A percentile compares a stretch with the other conserved stretches of the same genome.
Evolutionary conservation across 2,888 invertebrate species (phyloP).

Genomic region (Acanthopleura granulata): DNA sequence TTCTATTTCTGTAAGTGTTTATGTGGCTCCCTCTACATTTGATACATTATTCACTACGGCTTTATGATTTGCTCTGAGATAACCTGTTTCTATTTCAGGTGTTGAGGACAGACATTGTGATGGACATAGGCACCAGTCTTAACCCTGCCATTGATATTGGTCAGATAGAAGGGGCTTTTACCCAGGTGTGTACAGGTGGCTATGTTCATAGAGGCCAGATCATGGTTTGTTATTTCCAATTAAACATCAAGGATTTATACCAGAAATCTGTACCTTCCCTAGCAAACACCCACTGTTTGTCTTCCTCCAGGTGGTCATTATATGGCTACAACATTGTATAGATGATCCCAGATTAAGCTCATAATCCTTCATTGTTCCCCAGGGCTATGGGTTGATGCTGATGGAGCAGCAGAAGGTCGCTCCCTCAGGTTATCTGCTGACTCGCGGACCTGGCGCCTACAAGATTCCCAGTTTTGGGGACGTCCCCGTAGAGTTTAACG

Average conservation of each 20-base stretch:
- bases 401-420: constrained; percentile 91
- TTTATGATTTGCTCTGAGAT: too few species aligned
- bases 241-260: too few species aligned
- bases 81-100: constrained; percentile 72
- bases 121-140: constrained; percentile 95
- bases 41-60: too few species aligned
- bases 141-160: constrained; percentile 98
- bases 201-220: too few species aligned
- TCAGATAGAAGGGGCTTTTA: constrained; percentile 94
- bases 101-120: constrained; percentile 90
- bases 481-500: constrained; percentile 92
- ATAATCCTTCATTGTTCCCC: constrained; percentile 18
- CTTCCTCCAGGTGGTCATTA: too few species aligned
- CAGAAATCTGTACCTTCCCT: too few species aligned
- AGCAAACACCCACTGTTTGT: too few species aligned
- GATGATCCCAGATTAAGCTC: too few species aligned
- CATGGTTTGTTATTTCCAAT: too few species aligned
- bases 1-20: too few species aligned
- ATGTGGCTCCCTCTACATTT: too few species aligned
- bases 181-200: constrained; percentile 75
- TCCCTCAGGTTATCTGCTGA: constrained; percentile 84
- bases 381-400: constrained; percentile 91
- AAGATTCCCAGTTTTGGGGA: constrained; percentile 94
- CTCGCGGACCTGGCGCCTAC: constrained; percentile 92
- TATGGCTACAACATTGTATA: too few species aligned